Percentiles rank a stretch among this genome's conserved stretches.
Conservation (phyloP, 1,140 invertebrate species). For the Sesamia nonagrioides region DNA sequence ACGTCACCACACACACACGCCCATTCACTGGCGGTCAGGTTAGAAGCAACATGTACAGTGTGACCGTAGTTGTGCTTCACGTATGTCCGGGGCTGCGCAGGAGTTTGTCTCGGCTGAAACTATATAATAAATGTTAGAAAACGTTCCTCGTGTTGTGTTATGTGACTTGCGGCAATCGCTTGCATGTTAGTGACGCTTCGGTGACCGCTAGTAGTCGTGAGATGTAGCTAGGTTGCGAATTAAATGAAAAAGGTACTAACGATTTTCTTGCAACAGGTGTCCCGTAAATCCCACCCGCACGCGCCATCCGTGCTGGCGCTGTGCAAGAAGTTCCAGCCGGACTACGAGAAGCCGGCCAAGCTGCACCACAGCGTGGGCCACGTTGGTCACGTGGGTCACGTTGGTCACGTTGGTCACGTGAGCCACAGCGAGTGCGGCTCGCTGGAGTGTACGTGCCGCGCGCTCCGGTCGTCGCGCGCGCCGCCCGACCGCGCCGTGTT, state of each 20-base stretch:
- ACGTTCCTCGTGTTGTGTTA: not conserved
- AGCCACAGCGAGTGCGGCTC: slow-evolving; percentile 18
- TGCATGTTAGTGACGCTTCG: slow-evolving; percentile 31
- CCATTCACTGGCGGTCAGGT: slow-evolving; percentile 1
- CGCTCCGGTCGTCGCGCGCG: not conserved
- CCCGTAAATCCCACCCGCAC: slow-evolving; percentile 80
- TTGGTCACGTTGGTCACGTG: not conserved
- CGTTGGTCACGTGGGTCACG: slow-evolving; percentile 38
- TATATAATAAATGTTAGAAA: too few relatives aligned
- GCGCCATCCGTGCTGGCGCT: slow-evolving; percentile 84
- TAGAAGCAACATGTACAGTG: not conserved
- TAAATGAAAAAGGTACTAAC: not conserved
- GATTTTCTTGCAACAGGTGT: slow-evolving; percentile 66
- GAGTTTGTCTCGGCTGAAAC: not conserved
- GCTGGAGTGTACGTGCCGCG: slow-evolving; percentile 4
- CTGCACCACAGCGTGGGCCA: slow-evolving; percentile 50
- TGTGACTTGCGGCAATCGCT: slow-evolving; percentile 23
- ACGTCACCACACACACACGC: not conserved
- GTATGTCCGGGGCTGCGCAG: not conserved
- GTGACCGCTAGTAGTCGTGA: not conserved
- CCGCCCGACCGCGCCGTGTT: not conserved
- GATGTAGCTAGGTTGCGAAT: not conserved
- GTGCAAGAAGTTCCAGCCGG: slow-evolving; percentile 86
- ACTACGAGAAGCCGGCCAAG: slow-evolving; percentile 82
- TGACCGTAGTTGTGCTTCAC: slow-evolving; percentile 9